Evolutionary conservation across 1,140 invertebrate species (phyloP).

Genomic region (Papilio polytes): DNA sequence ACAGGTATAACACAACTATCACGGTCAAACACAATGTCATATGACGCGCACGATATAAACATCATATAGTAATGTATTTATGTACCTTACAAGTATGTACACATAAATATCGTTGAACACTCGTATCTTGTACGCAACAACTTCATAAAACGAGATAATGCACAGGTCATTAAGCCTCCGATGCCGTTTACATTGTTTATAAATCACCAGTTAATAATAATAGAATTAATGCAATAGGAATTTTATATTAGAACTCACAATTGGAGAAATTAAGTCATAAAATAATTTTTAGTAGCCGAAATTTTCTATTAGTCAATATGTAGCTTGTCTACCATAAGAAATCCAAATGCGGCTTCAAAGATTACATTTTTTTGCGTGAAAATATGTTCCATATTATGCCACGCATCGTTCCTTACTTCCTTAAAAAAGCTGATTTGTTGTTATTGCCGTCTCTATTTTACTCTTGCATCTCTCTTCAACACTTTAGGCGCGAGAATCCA

Average conservation of each 20-base stretch:
- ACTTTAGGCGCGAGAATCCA: slow-evolving; percentile 47
- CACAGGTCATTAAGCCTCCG: slow-evolving; percentile 30
- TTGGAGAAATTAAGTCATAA: not conserved
- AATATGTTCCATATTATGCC: not conserved
- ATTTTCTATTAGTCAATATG: too few relatives aligned
- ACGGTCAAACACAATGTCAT: slow-evolving; percentile 40
- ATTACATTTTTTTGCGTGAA: not conserved
- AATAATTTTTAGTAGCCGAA: too few relatives aligned
- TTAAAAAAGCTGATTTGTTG: slow-evolving; percentile 46
- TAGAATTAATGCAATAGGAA: not conserved
- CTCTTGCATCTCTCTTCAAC: slow-evolving; percentile 47
- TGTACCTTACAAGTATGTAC: slow-evolving; percentile 5
- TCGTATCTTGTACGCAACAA: slow-evolving; percentile 32
- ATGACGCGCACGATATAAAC: slow-evolving; percentile 13
- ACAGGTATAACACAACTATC: slow-evolving; percentile 12
- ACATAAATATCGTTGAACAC: not conserved
- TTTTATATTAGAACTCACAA: not conserved
- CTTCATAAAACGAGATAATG: slow-evolving; percentile 31
- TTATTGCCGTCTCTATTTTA: slow-evolving; percentile 46
- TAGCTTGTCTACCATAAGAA: too few relatives aligned
- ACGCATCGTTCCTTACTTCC: not conserved
- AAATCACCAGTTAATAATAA: not conserved
- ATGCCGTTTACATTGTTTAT: not conserved
- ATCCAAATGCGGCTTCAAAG: not conserved
- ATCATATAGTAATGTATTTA: not conserved